Evolutionary conservation across 2,888 invertebrate genomes (phyloP), one percentile per base, ranked within the genome.

Genomic region (Blastobasis adustella): DNA sequence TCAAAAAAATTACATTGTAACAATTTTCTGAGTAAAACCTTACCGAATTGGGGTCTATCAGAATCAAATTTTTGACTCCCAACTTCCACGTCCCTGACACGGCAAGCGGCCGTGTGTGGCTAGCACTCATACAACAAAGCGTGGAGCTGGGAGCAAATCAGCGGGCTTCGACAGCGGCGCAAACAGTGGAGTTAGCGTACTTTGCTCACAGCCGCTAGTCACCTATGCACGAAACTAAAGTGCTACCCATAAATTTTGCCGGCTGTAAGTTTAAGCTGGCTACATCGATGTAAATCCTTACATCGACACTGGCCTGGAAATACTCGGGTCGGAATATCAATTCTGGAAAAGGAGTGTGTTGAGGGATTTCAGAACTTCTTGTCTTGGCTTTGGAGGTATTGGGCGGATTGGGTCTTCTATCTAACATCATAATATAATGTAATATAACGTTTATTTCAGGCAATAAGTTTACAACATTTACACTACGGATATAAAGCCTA

Each of bases 201-300:
- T 49, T 46, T 37, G 37, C 10, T 38, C 37, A 43, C 37, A 53
- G 23, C 49, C 51, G 45, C 46, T 23, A 23, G 23, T 23, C 66
- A 74, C 77, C 74, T 81, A 81, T 76, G 76, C 76, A 72, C 65
- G 61, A 65, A 71, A 73, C 75, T 77, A 77, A 80, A 80, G 80
- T 79, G 78, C 68, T 71, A 67, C 58, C 76, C 73, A 85, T 86
- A 85, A 84, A 86, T 86, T 82, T 76, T 59, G 63, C 69, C 71
- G 70, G 74, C 46, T 76, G 79, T 78, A 82, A 82, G 73, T 84
- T 85, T 81, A 82, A 82, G 76, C 77, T 70, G 60, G 51, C 54
- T 59, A 56, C 66, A 58, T 7, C 42, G 71, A 70, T 49, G 23
- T 67, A 66, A 50, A 46, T 47, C 42, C 39, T 23, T 23, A 23